phyloP scores from a whole-genome alignment of 2,888 invertebrate genomes.

The Chironomus riparius region DNA sequence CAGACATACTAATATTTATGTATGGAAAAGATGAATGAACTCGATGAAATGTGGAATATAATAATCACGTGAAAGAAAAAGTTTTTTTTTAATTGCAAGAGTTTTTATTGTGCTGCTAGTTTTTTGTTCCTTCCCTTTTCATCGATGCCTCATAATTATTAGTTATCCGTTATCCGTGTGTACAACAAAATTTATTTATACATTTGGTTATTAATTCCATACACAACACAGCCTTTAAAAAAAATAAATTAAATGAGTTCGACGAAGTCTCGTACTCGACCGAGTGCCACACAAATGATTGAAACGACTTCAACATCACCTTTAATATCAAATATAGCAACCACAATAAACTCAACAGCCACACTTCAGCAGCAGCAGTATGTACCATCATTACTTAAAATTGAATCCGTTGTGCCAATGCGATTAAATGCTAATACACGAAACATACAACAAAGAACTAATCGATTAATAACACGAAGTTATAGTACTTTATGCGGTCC shows the following conservation, averaged over 20 bases:
- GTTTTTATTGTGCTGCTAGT: background rate
- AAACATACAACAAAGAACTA: constrained; percentile 32
- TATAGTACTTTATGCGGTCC: constrained; percentile 40
- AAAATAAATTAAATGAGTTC: constrained; percentile 19
- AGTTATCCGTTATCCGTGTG: too few relatives aligned
- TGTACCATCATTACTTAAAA: constrained; percentile 38
- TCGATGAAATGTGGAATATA: background rate
- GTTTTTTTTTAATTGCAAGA: background rate
- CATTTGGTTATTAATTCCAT: too few relatives aligned
- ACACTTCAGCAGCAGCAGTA: constrained; percentile 12
- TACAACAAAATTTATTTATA: too few relatives aligned
- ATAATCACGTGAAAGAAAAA: background rate
- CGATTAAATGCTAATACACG: constrained; percentile 34
- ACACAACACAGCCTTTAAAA: too few relatives aligned
- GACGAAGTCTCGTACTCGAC: constrained; percentile 21
- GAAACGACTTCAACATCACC: constrained; percentile 2
- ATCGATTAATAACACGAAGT: constrained; percentile 38
- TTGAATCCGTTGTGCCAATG: constrained; percentile 43
- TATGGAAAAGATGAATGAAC: background rate
- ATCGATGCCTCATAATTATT: background rate
- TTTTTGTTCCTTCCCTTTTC: background rate
- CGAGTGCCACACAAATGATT: constrained; percentile 19
- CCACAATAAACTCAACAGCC: constrained; percentile 4
- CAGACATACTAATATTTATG: background rate
- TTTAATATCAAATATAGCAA: constrained; percentile 16